These are phyloP conservation scores for Himalopsyche japonica DNA, from an alignment of 2,888 invertebrate genomes.

Conservation along the genomic window DNA sequence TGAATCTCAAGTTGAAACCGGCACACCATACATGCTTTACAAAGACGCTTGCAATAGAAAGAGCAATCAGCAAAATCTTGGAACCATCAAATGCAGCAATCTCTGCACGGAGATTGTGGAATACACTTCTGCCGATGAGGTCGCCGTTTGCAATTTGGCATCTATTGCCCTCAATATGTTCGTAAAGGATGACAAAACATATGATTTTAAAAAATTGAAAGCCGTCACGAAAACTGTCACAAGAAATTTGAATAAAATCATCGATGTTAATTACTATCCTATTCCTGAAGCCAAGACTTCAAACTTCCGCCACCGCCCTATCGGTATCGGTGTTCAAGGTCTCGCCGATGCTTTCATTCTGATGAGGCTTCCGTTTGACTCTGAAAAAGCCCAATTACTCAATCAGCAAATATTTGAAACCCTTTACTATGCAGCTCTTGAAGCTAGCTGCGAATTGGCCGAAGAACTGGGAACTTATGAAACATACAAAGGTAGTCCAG, in stretches of 20 bases:
- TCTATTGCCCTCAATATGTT: conserved; percentile 97
- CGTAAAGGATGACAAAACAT: conserved; percentile 77
- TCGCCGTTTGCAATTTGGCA: conserved; percentile 97
- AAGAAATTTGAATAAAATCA: conserved; percentile 92
- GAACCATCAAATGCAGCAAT: conserved; percentile 97
- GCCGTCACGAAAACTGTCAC: conserved; percentile 87
- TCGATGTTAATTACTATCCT: conserved; percentile 96
- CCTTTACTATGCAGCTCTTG: conserved; percentile 94
- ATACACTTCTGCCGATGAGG: conserved; percentile 89
- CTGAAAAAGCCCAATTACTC: conserved; percentile 78
- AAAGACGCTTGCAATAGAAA: conserved; percentile 97
- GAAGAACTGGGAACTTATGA: conserved; percentile 83
- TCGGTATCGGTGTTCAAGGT: conserved; percentile 96
- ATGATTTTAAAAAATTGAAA: conserved; percentile 85
- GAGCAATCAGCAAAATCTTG: conserved; percentile 96
- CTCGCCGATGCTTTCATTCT: conserved; percentile 95
- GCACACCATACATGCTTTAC: conserved; percentile 96
- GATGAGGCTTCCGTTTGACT: conserved; percentile 92
- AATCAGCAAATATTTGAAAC: conserved; percentile 98
- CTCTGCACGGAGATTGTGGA: conserved; percentile 98
- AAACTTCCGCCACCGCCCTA: conserved; percentile 84
- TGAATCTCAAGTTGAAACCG: conserved; percentile 95
- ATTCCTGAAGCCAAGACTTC: conserved; percentile 85
- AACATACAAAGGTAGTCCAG: conserved; percentile 89
- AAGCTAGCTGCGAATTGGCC: conserved; percentile 94